Conservation (phyloP, 2,797 vertebrate genomes). For the Cuniculus paca region DNA sequence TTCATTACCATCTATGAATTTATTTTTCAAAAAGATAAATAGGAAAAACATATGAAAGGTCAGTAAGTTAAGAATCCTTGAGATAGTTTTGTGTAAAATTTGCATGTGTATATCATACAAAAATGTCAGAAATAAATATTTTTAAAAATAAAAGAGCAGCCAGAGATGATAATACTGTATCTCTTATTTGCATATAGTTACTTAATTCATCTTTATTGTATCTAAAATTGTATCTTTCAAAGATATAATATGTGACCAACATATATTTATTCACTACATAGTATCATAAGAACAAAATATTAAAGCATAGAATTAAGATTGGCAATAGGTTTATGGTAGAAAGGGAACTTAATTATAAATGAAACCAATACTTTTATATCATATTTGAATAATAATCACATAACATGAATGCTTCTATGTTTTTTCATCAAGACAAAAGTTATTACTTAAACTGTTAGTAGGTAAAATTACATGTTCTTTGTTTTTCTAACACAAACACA, state of each 20-base stretch:
- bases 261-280: neutral
- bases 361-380: neutral
- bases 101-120: constrained; percentile 56
- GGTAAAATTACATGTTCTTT: neutral
- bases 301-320: neutral
- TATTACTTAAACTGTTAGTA: neutral
- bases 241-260: neutral
- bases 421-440: neutral
- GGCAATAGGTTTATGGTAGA: constrained; percentile 20
- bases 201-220: neutral
- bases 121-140: constrained; percentile 38
- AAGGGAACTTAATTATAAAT: constrained; percentile 42
- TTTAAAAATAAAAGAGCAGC: neutral
- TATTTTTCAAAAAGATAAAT: constrained; percentile 67
- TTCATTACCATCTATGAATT: constrained; percentile 45
- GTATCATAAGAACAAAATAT: neutral
- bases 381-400: neutral
- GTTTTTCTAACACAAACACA: neutral
- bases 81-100: constrained; percentile 29
- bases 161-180: neutral
- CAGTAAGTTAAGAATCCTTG: constrained; percentile 75
- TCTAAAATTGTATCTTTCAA: neutral
- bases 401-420: neutral
- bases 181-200: neutral
- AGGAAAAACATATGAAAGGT: constrained; percentile 75